Evolutionary conservation across 2,888 invertebrate genomes (phyloP).

Genomic region (Lochmaea crataegi): DNA sequence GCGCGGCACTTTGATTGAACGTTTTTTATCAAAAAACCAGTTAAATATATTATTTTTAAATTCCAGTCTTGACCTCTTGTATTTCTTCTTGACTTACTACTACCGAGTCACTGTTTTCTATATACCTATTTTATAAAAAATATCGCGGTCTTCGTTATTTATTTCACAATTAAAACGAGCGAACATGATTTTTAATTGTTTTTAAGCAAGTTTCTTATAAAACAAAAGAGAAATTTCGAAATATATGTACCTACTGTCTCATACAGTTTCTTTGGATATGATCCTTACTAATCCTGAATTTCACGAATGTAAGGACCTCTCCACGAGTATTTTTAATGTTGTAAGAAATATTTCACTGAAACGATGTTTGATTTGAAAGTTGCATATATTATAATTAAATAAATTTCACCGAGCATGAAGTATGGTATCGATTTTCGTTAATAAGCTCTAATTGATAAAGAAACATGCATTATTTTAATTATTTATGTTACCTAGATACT

Average conservation of each 20-base stretch:
- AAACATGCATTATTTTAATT: not conserved
- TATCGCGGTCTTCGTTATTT: slow-evolving; percentile 15
- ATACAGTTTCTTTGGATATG: too few relatives aligned
- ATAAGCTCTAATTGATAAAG: not conserved
- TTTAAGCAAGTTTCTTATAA: too few relatives aligned
- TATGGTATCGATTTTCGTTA: slow-evolving; percentile 5
- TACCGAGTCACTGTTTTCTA: slow-evolving; percentile 12
- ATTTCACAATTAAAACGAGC: not conserved
- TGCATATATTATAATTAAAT: slow-evolving; percentile 1
- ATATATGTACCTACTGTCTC: too few relatives aligned
- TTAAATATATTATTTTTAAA: slow-evolving; percentile 33
- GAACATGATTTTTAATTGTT: not conserved
- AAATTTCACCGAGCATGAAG: slow-evolving; percentile 2
- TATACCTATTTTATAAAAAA: slow-evolving; percentile 22
- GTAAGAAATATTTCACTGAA: not conserved
- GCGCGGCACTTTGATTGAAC: not conserved
- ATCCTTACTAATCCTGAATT: too few relatives aligned
- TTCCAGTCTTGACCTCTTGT: slow-evolving; percentile 16
- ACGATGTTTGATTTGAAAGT: not conserved
- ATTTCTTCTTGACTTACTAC: slow-evolving; percentile 18
- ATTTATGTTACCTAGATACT: not conserved
- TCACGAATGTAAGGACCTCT: too few relatives aligned
- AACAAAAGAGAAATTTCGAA: not conserved
- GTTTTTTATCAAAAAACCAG: slow-evolving; percentile 25
- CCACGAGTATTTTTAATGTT: not conserved